Evolutionary conservation across 1,140 invertebrate species (phyloP).

Genomic region (Drosophila novamexicana): DNA sequence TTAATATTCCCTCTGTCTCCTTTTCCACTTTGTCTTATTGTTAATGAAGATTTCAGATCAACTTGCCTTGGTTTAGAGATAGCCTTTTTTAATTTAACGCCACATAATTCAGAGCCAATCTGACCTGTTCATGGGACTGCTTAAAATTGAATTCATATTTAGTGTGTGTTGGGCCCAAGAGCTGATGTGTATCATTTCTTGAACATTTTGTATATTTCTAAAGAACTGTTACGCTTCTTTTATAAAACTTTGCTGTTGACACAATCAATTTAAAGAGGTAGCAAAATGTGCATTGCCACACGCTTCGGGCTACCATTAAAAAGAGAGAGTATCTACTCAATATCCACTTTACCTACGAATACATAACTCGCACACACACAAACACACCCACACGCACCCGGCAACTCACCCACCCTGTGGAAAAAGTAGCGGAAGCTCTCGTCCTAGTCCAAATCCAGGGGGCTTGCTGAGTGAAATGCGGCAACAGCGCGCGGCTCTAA

Average conservation of each 20-base stretch:
- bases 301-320: not conserved
- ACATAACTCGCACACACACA: slow-evolving; percentile 28
- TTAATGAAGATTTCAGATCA: slow-evolving; percentile 55
- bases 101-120: slow-evolving; percentile 33
- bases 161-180: slow-evolving; percentile 20
- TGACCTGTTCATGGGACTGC: not conserved
- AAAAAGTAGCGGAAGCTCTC: slow-evolving; percentile 35
- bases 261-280: not conserved
- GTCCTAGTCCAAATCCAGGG: slow-evolving; percentile 3
- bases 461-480: slow-evolving; percentile 51
- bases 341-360: slow-evolving; percentile 35
- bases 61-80: slow-evolving; percentile 22
- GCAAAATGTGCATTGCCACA: not conserved
- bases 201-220: not conserved
- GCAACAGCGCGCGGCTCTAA: slow-evolving; percentile 59
- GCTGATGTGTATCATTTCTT: slow-evolving; percentile 20
- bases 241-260: slow-evolving; percentile 8
- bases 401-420: slow-evolving; percentile 21
- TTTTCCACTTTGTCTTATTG: slow-evolving; percentile 7
- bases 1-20: slow-evolving; percentile 30
- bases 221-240: slow-evolving; percentile 9
- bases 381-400: slow-evolving; percentile 4
- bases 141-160: slow-evolving; percentile 15
- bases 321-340: slow-evolving; percentile 35
- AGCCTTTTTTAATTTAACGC: slow-evolving; percentile 65